Conservation (phyloP, 2,888 invertebrate genomes). For the Cerastoderma edule region DNA sequence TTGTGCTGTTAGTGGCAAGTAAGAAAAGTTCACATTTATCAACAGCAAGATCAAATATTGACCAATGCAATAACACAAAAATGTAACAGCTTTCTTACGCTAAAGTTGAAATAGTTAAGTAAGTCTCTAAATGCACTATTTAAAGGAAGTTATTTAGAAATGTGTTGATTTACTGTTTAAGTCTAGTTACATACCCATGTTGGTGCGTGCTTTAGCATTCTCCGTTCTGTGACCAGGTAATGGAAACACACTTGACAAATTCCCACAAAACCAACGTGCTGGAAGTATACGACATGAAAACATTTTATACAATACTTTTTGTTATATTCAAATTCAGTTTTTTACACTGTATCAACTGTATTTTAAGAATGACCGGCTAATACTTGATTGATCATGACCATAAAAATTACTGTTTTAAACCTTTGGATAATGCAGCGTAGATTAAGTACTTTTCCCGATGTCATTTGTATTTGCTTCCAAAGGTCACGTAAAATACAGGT, state of each 20-base stretch:
- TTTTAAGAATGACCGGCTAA: background rate
- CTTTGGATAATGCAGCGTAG: background rate
- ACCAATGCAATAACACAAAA: conserved; percentile 39
- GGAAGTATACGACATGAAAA: conserved; percentile 24
- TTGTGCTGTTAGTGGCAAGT: too few species aligned
- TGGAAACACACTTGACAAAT: conserved; percentile 41
- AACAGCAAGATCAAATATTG: background rate
- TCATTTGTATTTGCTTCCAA: too few species aligned
- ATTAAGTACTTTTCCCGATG: too few species aligned
- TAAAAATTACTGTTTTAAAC: too few species aligned
- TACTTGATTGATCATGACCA: too few species aligned
- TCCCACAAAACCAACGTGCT: conserved; percentile 32
- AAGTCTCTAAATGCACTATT: background rate
- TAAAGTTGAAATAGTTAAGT: background rate
- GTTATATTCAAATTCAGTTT: too few species aligned
- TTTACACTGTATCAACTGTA: background rate
- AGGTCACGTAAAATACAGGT: too few species aligned
- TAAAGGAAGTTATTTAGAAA: background rate
- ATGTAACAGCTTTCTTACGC: conserved; percentile 8
- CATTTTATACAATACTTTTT: too few species aligned
- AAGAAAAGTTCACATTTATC: too few species aligned
- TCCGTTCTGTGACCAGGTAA: conserved; percentile 30
- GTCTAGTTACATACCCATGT: conserved; percentile 36
- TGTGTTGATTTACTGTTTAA: background rate
- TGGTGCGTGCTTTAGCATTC: conserved; percentile 16